Evolutionary conservation across 1,140 invertebrate genomes (phyloP), one percentile per base, ranked within the genome.

Genomic region (Bombus turneri): DNA sequence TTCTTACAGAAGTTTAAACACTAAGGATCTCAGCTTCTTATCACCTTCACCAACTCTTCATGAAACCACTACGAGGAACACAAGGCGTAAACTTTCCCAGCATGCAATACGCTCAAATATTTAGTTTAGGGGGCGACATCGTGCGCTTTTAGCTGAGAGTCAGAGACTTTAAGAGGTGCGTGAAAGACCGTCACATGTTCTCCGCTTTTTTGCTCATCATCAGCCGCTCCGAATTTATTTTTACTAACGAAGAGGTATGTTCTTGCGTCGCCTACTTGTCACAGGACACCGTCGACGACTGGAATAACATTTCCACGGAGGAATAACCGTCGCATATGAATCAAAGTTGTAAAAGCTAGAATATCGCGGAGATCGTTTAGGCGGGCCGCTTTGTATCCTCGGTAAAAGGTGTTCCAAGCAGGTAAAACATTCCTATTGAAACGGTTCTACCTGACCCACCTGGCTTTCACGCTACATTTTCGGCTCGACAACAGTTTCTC

Each of bases 381-480:
- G 37, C 37, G 73, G 53, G 73, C 68, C 84, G 83, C 86, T 88
- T 91, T 87, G 88, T 91, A 68, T 41, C 31, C 39, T 57, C 79
- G 43, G 86, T 92, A 88, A 91, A 93, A 93, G 86, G 87, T 87
- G 81, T 88, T 91, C 82, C 77, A 59, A 80, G 84, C 86, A 90
- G 90, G 90, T 91, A 91, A 92, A 87, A 75, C 87, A 91, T 92
- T 92, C 88, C 87, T 89, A 78, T 83, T 43, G 68, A 82, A 87
- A 85, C 74, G 86, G 71, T 81, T 82, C 92, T 94, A 93, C 93
- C 89, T 91, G 92, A 93, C 91, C 91, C 92, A 94, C 91, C 93
- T 94, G 93, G 93, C 89, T 77, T 88, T 91, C 83, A 80, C 68
- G 76, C 43, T 75, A 25, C 64, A 87, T 89, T 89, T 83, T 75